These are phyloP conservation scores for Amphipyra tragopoginis DNA, from an alignment of 2,888 invertebrate species.

Conservation along the genomic window DNA sequence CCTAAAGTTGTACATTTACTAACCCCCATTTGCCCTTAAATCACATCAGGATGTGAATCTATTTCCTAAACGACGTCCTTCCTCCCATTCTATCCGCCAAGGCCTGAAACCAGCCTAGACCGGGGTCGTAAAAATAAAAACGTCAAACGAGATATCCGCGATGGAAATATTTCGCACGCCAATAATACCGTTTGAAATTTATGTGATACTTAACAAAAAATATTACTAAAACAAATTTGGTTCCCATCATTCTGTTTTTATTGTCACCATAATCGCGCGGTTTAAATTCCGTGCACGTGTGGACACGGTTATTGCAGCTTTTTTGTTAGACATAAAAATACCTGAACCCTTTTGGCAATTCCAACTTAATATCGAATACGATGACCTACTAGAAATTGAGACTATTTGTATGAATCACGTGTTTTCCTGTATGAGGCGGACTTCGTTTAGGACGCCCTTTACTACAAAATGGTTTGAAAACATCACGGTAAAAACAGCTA, in stretches of 20 bases:
- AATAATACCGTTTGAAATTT: conserved; percentile 44
- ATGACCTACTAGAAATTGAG: conserved; percentile 46
- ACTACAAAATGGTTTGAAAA: conserved; percentile 16
- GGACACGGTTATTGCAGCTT: conserved; percentile 39
- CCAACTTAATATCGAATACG: conserved; percentile 42
- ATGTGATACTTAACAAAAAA: conserved; percentile 48
- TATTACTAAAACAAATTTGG: conserved; percentile 41
- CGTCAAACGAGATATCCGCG: conserved; percentile 28
- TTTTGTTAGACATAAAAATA: conserved; percentile 44
- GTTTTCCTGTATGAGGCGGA: conserved; percentile 22
- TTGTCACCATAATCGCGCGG: conserved; percentile 38
- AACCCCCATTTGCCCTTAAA: conserved; percentile 10
- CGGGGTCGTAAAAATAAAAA: conserved; percentile 38
- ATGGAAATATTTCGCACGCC: conserved; percentile 25
- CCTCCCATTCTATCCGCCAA: conserved; percentile 33
- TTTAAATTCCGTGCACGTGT: conserved; percentile 47
- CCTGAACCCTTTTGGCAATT: conserved; percentile 51
- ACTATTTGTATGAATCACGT: conserved; percentile 35
- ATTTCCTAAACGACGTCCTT: conserved; percentile 32
- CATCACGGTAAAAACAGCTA: neutral
- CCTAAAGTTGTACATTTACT: too few species aligned
- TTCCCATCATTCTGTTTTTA: conserved; percentile 42
- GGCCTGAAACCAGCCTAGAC: conserved; percentile 43
- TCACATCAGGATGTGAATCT: conserved; percentile 26
- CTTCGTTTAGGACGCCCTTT: conserved; percentile 11